These are phyloP conservation scores for Stenotaenia linearis DNA, from an alignment of 2,888 invertebrate species.

Conservation along the genomic window DNA sequence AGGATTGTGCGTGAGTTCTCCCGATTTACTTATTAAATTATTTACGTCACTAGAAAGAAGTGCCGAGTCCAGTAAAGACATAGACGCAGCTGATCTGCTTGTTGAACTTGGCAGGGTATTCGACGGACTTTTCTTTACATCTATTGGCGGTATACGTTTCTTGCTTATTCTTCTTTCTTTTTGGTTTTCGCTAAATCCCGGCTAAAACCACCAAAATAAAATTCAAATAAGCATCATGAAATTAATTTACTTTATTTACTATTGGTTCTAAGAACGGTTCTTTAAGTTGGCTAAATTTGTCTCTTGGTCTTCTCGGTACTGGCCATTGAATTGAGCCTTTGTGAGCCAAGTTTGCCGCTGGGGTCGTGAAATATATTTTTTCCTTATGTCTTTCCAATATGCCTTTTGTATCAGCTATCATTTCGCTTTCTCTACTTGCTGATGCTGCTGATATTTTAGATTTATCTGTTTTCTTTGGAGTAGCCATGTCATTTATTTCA, in stretches of 20 bases:
- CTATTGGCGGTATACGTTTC: neutral
- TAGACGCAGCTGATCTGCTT: neutral
- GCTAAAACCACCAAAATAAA: neutral
- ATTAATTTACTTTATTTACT: neutral
- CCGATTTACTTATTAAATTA: too few species aligned
- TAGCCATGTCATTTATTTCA: neutral
- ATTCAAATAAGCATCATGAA: neutral
- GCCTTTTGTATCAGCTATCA: neutral
- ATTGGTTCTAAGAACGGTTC: neutral
- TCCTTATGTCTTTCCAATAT: neutral
- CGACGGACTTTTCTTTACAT: neutral
- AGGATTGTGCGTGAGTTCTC: too few species aligned
- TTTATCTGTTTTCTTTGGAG: neutral
- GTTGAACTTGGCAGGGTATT: neutral
- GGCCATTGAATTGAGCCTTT: neutral
- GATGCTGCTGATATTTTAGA: neutral
- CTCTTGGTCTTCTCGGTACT: neutral
- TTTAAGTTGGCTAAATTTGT: neutral
- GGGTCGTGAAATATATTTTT: neutral
- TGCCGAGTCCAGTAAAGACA: neutral
- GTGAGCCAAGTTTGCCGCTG: neutral
- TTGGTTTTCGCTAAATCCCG: neutral
- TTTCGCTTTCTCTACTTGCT: neutral
- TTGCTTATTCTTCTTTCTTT: neutral
- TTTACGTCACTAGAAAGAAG: neutral